phyloP scores from a whole-genome alignment of 1,140 invertebrate species.

The Hirudo medicinalis region DNA sequence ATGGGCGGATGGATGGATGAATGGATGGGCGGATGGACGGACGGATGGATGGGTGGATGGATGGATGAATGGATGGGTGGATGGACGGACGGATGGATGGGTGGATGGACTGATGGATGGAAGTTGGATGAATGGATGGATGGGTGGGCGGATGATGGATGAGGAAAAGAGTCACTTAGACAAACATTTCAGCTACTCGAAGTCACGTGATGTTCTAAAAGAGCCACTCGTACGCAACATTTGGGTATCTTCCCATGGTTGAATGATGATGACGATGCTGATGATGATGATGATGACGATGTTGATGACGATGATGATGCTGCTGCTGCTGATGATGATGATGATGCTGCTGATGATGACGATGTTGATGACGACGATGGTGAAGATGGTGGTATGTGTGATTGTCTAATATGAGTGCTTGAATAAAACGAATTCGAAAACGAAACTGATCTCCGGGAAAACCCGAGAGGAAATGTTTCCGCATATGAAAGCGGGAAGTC shows the following conservation, averaged over 20 bases:
- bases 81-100: too few relatives aligned
- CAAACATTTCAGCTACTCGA: not conserved
- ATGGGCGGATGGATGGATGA: too few relatives aligned
- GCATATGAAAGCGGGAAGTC: not conserved
- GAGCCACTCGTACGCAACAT: not conserved
- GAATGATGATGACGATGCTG: not conserved
- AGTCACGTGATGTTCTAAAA: not conserved
- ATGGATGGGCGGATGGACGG: too few relatives aligned
- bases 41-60: too few relatives aligned
- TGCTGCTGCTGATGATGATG: not conserved
- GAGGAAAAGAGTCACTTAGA: not conserved
- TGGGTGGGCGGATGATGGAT: too few relatives aligned
- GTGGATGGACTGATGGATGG: not conserved
- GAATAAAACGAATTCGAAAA: slow-evolving; percentile 2
- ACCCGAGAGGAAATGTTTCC: not conserved
- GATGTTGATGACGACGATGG: not conserved
- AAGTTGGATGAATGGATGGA: not conserved
- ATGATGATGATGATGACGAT: slow-evolving; percentile 2
- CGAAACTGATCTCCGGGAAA: slow-evolving; percentile 1
- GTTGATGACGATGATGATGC: not conserved
- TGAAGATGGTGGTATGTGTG: not conserved
- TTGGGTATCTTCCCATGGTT: not conserved
- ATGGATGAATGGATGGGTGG: not conserved
- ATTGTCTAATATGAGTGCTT: not conserved
- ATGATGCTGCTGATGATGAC: not conserved